phyloP scores from a whole-genome alignment of 2,113 vertebrate genomes.

The Albula glossodonta region DNA sequence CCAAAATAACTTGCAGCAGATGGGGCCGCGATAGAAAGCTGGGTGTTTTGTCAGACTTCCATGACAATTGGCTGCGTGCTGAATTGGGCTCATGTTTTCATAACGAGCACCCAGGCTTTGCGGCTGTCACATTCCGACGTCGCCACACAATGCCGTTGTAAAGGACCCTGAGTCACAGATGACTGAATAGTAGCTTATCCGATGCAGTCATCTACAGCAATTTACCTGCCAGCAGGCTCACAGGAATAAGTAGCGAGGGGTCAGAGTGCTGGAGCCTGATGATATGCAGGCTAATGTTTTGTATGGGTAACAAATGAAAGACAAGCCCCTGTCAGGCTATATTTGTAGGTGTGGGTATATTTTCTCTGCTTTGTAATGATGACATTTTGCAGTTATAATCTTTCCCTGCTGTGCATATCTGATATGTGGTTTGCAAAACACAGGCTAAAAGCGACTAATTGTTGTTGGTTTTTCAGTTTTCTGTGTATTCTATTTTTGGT shows the following conservation, averaged over 20 bases:
- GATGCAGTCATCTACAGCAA: neutral
- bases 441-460: too few species aligned
- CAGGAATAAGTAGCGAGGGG: neutral
- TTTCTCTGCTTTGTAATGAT: too few species aligned
- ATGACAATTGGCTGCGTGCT: slow-evolving; percentile 3
- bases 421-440: neutral
- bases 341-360: neutral
- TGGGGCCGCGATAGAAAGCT: neutral
- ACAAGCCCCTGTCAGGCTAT: neutral
- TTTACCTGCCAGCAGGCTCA: neutral
- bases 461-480: neutral
- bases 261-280: neutral
- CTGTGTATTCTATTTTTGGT: neutral
- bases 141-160: neutral
- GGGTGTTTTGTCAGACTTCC: neutral
- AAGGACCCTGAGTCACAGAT: neutral
- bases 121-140: neutral
- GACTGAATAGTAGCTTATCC: neutral
- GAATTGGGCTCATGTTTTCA: slow-evolving; percentile 10
- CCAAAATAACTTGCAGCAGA: slow-evolving; percentile 4
- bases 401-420: neutral
- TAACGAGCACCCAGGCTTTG: neutral
- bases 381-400: neutral
- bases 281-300: neutral
- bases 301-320: neutral